Percentiles rank a stretch among this genome's conserved stretches.
These are phyloP conservation scores for Ophonus ardosiacus DNA, from an alignment of 2,888 invertebrate genomes.

Conservation along the genomic window DNA sequence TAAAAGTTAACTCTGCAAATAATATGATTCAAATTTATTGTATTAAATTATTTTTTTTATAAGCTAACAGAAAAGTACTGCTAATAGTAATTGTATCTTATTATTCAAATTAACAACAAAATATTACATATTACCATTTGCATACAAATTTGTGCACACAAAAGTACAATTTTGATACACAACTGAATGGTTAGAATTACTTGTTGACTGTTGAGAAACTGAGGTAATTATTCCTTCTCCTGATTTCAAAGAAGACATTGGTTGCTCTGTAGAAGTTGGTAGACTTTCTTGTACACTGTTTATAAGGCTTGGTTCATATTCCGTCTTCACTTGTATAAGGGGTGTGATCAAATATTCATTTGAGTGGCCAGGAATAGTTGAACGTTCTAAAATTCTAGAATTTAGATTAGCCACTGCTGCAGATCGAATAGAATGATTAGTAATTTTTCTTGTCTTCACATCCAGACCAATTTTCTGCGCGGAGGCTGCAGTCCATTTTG, in stretches of 20 bases:
- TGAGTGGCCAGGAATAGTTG: background rate
- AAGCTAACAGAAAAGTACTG: too few species aligned
- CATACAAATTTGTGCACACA: background rate
- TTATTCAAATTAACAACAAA: background rate
- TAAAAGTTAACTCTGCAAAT: too few species aligned
- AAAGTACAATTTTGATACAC: background rate
- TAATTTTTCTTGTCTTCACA: background rate
- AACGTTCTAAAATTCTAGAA: background rate
- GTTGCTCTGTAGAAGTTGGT: background rate
- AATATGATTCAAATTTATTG: too few species aligned
- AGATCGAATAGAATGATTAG: conserved; percentile 1
- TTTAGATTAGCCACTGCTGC: conserved; percentile 2
- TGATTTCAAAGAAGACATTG: background rate
- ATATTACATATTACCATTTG: background rate
- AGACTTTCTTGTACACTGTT: background rate
- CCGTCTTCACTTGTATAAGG: background rate
- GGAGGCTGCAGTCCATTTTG: background rate
- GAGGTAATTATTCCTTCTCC: background rate
- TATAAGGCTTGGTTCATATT: background rate
- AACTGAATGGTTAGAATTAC: background rate
- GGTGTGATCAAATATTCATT: background rate
- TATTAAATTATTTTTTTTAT: too few species aligned
- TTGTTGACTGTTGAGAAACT: background rate
- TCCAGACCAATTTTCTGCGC: background rate
- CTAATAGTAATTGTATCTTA: background rate